A percentile compares a stretch with the other conserved stretches of the same genome.
These are phyloP conservation scores for Serripes groenlandicus DNA, from an alignment of 2,888 invertebrate genomes.

Conservation along the genomic window DNA sequence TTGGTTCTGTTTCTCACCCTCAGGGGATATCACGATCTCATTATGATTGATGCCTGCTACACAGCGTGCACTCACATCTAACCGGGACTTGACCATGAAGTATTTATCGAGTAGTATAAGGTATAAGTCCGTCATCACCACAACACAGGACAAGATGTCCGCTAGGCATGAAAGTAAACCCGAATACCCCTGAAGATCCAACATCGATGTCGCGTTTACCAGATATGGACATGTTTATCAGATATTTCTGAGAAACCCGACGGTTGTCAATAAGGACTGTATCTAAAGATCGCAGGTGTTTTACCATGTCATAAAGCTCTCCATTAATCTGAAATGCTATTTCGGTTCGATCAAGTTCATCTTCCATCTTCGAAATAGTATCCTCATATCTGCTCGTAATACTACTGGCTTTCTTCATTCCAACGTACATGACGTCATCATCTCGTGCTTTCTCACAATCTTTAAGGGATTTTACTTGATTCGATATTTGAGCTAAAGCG, in stretches of 20 bases:
- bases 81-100: neutral
- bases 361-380: neutral
- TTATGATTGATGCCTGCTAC: constrained; percentile 1
- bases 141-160: neutral
- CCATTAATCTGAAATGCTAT: neutral
- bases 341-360: neutral
- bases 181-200: neutral
- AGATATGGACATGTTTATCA: neutral
- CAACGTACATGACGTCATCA: neutral
- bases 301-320: neutral
- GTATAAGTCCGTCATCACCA: neutral
- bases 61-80: neutral
- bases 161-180: neutral
- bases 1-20: neutral
- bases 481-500: neutral
- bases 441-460: neutral
- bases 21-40: neutral
- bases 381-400: neutral
- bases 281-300: neutral
- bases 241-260: no score
- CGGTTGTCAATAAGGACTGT: neutral
- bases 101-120: neutral
- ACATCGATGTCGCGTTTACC: neutral
- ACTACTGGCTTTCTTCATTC: neutral
- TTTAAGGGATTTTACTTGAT: neutral